A percentile compares a stretch with the other conserved stretches of the same genome.
Conservation (phyloP, 2,888 invertebrate species). For the Apeira syringaria region DNA sequence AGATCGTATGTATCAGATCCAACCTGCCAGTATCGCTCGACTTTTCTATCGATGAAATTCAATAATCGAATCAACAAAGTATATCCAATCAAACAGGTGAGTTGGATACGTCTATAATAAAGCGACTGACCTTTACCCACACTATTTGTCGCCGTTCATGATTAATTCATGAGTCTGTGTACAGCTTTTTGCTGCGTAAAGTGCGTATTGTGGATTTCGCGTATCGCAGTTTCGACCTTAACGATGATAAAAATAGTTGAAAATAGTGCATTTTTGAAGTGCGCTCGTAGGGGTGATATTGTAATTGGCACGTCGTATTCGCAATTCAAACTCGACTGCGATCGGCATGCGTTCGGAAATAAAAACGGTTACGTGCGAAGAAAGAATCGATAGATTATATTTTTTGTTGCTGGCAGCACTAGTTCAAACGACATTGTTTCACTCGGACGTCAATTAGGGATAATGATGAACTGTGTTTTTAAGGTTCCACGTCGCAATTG, state of each 20-base stretch:
- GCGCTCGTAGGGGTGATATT: slow-evolving; percentile 62
- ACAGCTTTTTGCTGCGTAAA: slow-evolving; percentile 63
- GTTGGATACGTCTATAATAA: slow-evolving; percentile 61
- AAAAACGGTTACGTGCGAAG: slow-evolving; percentile 69
- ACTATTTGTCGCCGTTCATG: slow-evolving; percentile 77
- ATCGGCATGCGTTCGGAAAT: slow-evolving; percentile 64
- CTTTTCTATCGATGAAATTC: slow-evolving; percentile 14
- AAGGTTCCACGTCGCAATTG: slow-evolving; percentile 52
- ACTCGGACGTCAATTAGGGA: slow-evolving; percentile 72
- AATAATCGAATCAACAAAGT: slow-evolving; percentile 31
- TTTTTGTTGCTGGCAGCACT: slow-evolving; percentile 66
- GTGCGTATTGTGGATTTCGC: slow-evolving; percentile 54
- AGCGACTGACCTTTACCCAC: slow-evolving; percentile 72
- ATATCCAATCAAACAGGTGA: slow-evolving; percentile 62
- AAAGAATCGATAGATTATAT: slow-evolving; percentile 75
- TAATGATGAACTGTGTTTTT: slow-evolving; percentile 73
- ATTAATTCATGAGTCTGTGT: slow-evolving; percentile 67
- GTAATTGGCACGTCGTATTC: slow-evolving; percentile 57
- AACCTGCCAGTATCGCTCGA: slow-evolving; percentile 12
- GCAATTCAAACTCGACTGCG: slow-evolving; percentile 56
- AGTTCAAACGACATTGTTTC: slow-evolving; percentile 68
- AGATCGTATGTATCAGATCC: slow-evolving; percentile 10
- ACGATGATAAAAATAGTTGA: slow-evolving; percentile 32
- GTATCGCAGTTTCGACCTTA: slow-evolving; percentile 39
- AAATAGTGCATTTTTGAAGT: slow-evolving; percentile 39